phyloP scores from a whole-genome alignment of 2,888 invertebrate species.

The Eupelmus urozonus region DNA sequence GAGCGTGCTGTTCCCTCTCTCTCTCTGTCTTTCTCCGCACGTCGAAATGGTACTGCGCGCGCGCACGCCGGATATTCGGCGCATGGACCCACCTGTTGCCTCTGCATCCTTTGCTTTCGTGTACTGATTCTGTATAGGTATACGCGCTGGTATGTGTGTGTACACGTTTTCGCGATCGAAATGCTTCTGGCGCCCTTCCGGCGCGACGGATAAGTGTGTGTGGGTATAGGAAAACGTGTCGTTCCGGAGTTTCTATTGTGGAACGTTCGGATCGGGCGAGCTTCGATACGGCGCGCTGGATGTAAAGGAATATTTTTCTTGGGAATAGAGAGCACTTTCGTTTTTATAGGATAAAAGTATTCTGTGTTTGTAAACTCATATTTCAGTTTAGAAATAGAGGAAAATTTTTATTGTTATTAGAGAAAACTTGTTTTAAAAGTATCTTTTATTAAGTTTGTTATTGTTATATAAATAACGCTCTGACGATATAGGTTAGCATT shows the following conservation, averaged over 20 bases:
- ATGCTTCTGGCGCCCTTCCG: conserved; percentile 28
- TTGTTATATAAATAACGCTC: too few species aligned
- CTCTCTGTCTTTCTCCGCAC: conserved; percentile 34
- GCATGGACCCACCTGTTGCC: conserved; percentile 70
- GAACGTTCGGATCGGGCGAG: neutral
- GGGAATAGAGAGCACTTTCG: neutral
- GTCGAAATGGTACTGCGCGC: conserved; percentile 63
- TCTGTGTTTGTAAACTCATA: neutral
- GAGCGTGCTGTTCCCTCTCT: conserved; percentile 38
- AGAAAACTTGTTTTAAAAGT: too few species aligned
- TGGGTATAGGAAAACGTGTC: neutral
- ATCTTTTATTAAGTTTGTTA: too few species aligned
- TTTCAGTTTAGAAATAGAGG: too few species aligned
- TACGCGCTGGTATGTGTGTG: neutral
- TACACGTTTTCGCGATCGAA: conserved; percentile 15
- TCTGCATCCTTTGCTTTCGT: neutral
- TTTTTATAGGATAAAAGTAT: neutral
- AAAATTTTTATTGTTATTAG: too few species aligned
- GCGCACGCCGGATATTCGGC: conserved; percentile 62
- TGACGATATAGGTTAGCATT: too few species aligned
- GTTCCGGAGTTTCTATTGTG: conserved; percentile 14
- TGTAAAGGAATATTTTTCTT: conserved; percentile 19
- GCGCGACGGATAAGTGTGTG: neutral
- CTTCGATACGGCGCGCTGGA: conserved; percentile 15
- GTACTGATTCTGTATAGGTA: neutral